These are phyloP conservation scores for Catagonus wagneri DNA, from an alignment of 2,113 vertebrate genomes.

Conservation along the genomic window DNA sequence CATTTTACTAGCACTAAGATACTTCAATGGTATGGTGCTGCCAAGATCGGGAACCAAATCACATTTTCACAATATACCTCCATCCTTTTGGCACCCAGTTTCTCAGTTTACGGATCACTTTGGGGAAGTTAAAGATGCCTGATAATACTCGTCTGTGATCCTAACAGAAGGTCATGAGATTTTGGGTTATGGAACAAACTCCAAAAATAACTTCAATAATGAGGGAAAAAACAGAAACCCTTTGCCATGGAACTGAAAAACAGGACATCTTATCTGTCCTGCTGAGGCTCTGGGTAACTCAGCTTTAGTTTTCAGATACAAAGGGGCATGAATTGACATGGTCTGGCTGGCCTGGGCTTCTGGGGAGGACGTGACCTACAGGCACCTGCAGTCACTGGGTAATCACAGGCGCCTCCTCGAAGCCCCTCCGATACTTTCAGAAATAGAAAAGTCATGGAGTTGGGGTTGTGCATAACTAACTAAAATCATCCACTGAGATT, in stretches of 20 bases:
- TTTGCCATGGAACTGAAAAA: background rate
- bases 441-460: background rate
- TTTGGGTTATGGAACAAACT: background rate
- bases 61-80: background rate
- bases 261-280: background rate
- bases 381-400: background rate
- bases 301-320: background rate
- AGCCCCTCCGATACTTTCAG: background rate
- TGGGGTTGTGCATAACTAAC: background rate
- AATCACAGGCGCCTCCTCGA: background rate
- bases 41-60: background rate
- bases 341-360: background rate
- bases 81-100: background rate
- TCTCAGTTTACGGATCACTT: background rate
- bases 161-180: background rate
- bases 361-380: background rate
- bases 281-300: background rate
- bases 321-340: background rate
- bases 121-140: background rate
- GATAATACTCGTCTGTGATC: constrained; percentile 19
- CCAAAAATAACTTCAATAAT: background rate
- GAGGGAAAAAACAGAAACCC: background rate
- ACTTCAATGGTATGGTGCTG: background rate
- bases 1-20: background rate
- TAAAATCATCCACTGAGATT: background rate